These are phyloP conservation scores for Mobula hypostoma DNA, from an alignment of 2,113 vertebrate species.

Conservation along the genomic window DNA sequence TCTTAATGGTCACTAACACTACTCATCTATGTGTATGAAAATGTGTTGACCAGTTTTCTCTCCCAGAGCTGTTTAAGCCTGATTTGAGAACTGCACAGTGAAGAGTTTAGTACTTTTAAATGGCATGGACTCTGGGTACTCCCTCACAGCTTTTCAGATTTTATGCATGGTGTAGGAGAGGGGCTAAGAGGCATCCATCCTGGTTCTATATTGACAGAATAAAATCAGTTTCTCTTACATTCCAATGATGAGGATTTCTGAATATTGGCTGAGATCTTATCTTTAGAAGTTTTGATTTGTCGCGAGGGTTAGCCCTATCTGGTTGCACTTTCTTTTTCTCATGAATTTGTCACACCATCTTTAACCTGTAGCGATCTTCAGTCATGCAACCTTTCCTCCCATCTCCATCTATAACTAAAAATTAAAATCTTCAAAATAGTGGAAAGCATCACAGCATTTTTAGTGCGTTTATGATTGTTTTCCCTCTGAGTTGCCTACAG, in stretches of 20 bases:
- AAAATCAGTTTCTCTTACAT: background rate
- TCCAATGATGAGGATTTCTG: background rate
- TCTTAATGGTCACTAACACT: too few species aligned
- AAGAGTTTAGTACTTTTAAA: too few species aligned
- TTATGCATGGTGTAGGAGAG: background rate
- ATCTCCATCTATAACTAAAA: constrained; percentile 5
- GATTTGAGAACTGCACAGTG: too few species aligned
- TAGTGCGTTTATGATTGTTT: background rate
- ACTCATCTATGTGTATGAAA: too few species aligned
- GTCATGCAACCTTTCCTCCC: background rate
- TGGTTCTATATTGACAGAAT: background rate
- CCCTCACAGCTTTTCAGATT: background rate
- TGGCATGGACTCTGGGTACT: too few species aligned
- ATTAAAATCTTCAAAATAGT: background rate
- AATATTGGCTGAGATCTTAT: background rate
- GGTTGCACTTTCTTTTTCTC: background rate
- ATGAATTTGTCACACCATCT: background rate
- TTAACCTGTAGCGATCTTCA: background rate
- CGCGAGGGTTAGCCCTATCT: background rate
- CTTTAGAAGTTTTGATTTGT: background rate
- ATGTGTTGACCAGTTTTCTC: too few species aligned
- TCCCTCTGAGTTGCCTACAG: background rate
- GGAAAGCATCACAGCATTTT: background rate
- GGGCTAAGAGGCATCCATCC: background rate
- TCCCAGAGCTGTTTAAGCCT: too few species aligned